Percentiles rank a stretch among this genome's conserved stretches.
phyloP scores from a whole-genome alignment of 2,113 vertebrate genomes.

The Empidonax alnorum region DNA sequence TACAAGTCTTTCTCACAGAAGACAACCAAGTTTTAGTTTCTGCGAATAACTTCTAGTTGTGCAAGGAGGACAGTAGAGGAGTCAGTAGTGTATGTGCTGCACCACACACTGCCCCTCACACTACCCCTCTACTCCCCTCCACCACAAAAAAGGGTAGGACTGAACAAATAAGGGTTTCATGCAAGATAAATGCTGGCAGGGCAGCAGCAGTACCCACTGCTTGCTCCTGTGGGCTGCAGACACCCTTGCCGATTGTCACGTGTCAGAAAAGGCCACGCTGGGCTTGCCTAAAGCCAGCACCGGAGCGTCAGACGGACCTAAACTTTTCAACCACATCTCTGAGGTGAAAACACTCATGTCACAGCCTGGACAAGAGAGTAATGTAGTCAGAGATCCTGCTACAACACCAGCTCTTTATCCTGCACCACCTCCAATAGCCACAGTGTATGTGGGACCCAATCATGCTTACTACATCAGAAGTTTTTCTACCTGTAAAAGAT shows the following conservation, averaged over 20 bases:
- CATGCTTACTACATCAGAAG: accelerated
- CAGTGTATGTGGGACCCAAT: background rate
- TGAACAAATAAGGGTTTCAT: background rate
- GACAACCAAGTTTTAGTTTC: background rate
- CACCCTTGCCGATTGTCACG: background rate
- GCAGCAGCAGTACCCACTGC: background rate
- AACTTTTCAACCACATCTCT: background rate
- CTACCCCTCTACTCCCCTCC: background rate
- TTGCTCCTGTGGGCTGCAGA: background rate
- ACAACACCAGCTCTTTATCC: background rate
- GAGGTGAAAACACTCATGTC: background rate
- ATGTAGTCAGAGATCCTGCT: background rate
- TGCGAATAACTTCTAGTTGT: background rate
- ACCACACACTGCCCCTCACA: background rate
- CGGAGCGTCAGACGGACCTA: accelerated
- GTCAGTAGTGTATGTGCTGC: accelerated
- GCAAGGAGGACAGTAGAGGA: background rate
- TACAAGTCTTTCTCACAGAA: background rate
- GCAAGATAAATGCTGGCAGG: background rate
- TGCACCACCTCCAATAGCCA: background rate
- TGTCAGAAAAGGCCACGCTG: background rate
- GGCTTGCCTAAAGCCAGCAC: background rate
- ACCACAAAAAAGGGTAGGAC: background rate
- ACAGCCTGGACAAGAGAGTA: background rate
- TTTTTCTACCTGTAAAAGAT: background rate